Evolutionary conservation across 2,888 invertebrate genomes (phyloP).

Genomic region (Drosophila diplacantha): DNA sequence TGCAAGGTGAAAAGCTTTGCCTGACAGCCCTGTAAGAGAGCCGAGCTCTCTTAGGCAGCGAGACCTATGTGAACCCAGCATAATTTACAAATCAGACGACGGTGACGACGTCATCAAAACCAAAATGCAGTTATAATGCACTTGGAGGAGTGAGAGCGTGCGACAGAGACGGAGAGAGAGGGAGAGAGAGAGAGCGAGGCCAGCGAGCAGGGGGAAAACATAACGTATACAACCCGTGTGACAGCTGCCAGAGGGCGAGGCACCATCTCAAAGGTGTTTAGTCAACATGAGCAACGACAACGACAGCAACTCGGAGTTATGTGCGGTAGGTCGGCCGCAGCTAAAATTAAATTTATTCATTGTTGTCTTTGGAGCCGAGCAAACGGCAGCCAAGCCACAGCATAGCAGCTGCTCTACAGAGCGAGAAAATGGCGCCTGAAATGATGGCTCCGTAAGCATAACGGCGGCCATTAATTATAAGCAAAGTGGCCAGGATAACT

Average conservation of each 20-base stretch:
- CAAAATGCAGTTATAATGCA: slow-evolving; percentile 72
- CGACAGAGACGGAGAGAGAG: background rate
- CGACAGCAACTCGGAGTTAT: slow-evolving; percentile 43
- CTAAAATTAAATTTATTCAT: slow-evolving; percentile 70
- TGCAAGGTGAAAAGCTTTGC: slow-evolving; percentile 31
- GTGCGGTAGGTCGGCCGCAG: slow-evolving; percentile 67
- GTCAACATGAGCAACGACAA: slow-evolving; percentile 53
- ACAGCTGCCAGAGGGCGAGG: slow-evolving; percentile 70
- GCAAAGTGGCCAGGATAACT: slow-evolving; percentile 4
- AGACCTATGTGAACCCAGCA: slow-evolving; percentile 45
- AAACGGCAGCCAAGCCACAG: slow-evolving; percentile 33
- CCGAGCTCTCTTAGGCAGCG: background rate
- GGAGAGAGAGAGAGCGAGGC: slow-evolving; percentile 1
- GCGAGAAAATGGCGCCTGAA: slow-evolving; percentile 12
- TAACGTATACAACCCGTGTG: slow-evolving; percentile 53
- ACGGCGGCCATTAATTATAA: slow-evolving; percentile 9
- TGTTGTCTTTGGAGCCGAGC: slow-evolving; percentile 60
- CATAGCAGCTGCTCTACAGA: slow-evolving; percentile 32
- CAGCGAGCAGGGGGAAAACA: slow-evolving; percentile 29
- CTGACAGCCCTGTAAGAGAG: slow-evolving; percentile 11
- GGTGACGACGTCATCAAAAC: slow-evolving; percentile 68
- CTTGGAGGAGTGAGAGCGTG: slow-evolving; percentile 28
- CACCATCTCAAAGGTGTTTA: slow-evolving; percentile 70
- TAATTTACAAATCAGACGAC: slow-evolving; percentile 66
- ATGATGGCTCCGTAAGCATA: slow-evolving; percentile 6